phyloP scores from a whole-genome alignment of 2,797 vertebrate species.

The Antennarius maculatus region DNA sequence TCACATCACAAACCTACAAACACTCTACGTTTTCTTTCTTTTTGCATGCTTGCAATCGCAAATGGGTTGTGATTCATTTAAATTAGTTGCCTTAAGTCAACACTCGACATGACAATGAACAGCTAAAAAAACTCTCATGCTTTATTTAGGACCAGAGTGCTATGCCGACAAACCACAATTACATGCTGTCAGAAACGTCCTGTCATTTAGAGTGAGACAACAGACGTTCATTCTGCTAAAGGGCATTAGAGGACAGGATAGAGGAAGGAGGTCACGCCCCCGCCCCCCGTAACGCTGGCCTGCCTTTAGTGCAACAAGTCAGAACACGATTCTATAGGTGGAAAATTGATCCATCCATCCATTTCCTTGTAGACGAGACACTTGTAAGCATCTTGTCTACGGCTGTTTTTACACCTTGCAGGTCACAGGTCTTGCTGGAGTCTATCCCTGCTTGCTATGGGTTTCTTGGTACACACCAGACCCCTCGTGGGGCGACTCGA shows the following conservation, averaged over 20 bases:
- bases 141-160: conserved; percentile 35
- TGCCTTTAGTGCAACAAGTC: conserved; percentile 13
- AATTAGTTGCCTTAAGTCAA: no score
- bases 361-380: no score
- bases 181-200: conserved; percentile 20
- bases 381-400: no score
- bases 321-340: conserved; percentile 36
- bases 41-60: no score
- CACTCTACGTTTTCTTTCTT: no score
- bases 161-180: conserved; percentile 45
- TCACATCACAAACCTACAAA: no score
- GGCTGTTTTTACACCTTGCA: no score
- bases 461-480: no score
- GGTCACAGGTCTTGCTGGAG: no score
- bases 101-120: background rate
- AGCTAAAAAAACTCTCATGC: conserved; percentile 12
- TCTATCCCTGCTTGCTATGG: no score
- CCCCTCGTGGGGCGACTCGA: no score
- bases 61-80: no score
- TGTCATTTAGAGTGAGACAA: conserved; percentile 15
- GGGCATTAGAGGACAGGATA: conserved; percentile 16
- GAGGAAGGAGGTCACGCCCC: conserved; percentile 1
- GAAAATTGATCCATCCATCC: conserved; percentile 11
- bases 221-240: conserved; percentile 17
- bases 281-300: background rate